Base-by-base conservation (phyloP, 2,888 invertebrate genomes). In the Pycnomerus fuliginosus region DNA sequence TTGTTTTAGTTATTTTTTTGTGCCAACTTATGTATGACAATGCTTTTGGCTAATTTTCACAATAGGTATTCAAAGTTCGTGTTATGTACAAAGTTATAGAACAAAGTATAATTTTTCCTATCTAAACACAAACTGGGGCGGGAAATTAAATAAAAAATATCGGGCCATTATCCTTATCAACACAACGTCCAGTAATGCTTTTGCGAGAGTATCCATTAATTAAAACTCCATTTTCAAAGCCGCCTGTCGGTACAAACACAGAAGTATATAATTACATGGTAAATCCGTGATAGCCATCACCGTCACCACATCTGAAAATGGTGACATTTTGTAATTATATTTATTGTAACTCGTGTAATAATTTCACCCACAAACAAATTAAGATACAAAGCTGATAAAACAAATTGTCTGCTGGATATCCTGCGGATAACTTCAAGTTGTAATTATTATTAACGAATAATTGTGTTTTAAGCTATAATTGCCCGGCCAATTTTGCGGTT, bases 341-440 rank as follows among this genome's bases (percentile, higher is more conserved):
- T 48, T 56, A 48, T 53, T 45, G 47, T 51, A 45, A 50, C 51
- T 57, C 49, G 51, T 52, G 50, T 50, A 51, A 55, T 45, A 32
- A 32, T 32, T 52, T 52, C 54, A 53, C 58, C 50, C 44, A 53
- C 57, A 52, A 53, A 56, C 55, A 46, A 58, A 62, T 61, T 60
- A 56, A 62, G 62, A 63, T 62, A 57, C 56, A 58, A 48, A 53
- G 39, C 48, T 44, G 63, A 63, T 63, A 63, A 63, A 53, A 38
- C 56, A 55, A 62, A 63, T 59, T 55, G 58, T 60, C 58, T 55
- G 51, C 45, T 44, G 44, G 45, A 52, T 58, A 55, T 58, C 58
- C 58, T 58, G 58, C 56, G 38, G 23, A 30, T 33, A 34, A 25
- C 38, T 30, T 16, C 34, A 30, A 29, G 35, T 39, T 38, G 37